Conservation (phyloP, 2,113 vertebrate species). For the Microtus richardsoni region DNA sequence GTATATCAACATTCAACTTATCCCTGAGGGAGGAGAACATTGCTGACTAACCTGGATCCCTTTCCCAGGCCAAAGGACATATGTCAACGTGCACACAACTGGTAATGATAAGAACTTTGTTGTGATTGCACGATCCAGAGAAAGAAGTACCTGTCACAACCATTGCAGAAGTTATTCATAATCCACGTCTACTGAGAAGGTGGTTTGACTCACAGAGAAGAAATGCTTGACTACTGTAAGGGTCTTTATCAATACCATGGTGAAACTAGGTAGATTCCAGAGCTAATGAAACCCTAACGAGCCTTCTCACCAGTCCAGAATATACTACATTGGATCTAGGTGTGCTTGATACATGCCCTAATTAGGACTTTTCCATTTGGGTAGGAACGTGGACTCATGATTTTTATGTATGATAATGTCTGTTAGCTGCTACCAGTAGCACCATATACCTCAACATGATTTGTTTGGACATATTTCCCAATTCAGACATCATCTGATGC, state of each 20-base stretch:
- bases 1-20: not conserved
- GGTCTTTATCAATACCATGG: not conserved
- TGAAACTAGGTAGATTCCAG: not conserved
- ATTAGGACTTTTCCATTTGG: not conserved
- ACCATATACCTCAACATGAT: not conserved
- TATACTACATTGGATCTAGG: not conserved
- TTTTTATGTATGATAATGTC: not conserved
- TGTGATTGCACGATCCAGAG: not conserved
- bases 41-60: not conserved
- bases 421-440: not conserved
- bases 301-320: not conserved
- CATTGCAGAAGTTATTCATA: not conserved
- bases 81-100: not conserved
- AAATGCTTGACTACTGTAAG: not conserved
- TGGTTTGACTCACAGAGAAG: not conserved
- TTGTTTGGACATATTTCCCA: not conserved
- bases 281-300: not conserved
- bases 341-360: not conserved
- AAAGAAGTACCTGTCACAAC: not conserved
- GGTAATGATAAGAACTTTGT: not conserved
- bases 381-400: not conserved
- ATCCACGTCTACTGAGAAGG: not conserved
- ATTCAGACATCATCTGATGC: not conserved
- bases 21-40: accelerated
- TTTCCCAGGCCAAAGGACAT: too few species aligned